Conservation (phyloP, 2,888 invertebrate species). For the Coelogynopora nodosa region DNA sequence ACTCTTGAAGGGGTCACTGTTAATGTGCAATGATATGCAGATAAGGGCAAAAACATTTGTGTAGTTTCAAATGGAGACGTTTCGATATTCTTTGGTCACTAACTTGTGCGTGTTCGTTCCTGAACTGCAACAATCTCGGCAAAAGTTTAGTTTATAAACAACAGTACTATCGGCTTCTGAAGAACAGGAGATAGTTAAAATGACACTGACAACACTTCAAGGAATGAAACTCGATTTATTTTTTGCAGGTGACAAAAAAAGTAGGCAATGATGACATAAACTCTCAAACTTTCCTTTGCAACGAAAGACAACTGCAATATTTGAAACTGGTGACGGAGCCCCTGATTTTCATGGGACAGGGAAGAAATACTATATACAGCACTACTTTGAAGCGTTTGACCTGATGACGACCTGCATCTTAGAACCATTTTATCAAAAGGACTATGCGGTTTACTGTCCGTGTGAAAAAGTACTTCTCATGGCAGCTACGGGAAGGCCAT, state of each 20-base stretch:
- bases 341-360: neutral
- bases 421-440: neutral
- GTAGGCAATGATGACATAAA: neutral
- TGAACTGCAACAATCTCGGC: neutral
- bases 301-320: neutral
- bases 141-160: too few species aligned
- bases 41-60: too few species aligned
- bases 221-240: neutral
- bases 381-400: neutral
- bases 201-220: neutral
- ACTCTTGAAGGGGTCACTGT: too few species aligned
- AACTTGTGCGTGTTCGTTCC: neutral
- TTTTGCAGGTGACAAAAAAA: neutral
- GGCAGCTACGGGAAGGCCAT: neutral
- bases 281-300: neutral
- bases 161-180: neutral
- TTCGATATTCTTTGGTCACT: neutral
- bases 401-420: neutral
- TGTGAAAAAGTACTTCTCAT: neutral
- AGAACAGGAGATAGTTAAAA: neutral
- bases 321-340: neutral
- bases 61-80: neutral
- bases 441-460: neutral
- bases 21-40: too few species aligned
- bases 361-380: neutral